These are phyloP conservation scores for Channa striata DNA, from an alignment of 2,797 vertebrate genomes.

Conservation along the genomic window DNA sequence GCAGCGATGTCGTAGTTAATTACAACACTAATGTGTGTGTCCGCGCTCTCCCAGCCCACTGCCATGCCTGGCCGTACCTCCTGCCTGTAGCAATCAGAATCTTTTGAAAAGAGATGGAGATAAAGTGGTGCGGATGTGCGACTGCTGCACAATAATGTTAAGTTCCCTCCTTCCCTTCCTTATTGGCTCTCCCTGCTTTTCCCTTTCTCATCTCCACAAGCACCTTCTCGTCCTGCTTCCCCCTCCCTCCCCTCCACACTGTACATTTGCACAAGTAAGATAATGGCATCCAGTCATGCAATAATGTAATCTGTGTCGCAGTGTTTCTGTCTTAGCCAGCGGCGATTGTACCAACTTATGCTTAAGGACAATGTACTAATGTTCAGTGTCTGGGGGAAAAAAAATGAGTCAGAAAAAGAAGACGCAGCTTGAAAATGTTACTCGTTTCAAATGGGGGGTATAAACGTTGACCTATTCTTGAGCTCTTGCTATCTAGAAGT, in stretches of 20 bases:
- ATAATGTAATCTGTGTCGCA: conserved; percentile 49
- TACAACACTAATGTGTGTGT: conserved; percentile 21
- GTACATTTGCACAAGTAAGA: conserved; percentile 63
- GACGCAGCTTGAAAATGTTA: conserved; percentile 37
- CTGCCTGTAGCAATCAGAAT: conserved; percentile 16
- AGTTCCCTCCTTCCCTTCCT: conserved; percentile 20
- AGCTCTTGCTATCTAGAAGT: conserved; percentile 34
- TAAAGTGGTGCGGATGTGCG: conserved; percentile 9
- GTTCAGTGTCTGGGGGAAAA: conserved; percentile 32
- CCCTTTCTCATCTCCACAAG: not conserved
- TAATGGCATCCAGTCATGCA: conserved; percentile 50
- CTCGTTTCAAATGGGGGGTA: conserved; percentile 31
- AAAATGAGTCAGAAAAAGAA: conserved; percentile 32
- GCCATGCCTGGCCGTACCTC: conserved; percentile 30
- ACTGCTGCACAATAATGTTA: conserved; percentile 43
- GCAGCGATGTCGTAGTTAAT: conserved; percentile 39
- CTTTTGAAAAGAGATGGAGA: conserved; percentile 9
- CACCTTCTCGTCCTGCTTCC: conserved; percentile 17
- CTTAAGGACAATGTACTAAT: conserved; percentile 38
- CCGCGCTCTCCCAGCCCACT: conserved; percentile 3
- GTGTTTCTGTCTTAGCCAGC: conserved; percentile 50
- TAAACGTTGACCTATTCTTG: conserved; percentile 40
- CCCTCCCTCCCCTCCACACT: conserved; percentile 11
- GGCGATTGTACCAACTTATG: conserved; percentile 20
- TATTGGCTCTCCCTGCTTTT: conserved; percentile 8